These are phyloP conservation scores for Pyrgilauda ruficollis DNA, from an alignment of 2,113 vertebrate species.

Conservation along the genomic window DNA sequence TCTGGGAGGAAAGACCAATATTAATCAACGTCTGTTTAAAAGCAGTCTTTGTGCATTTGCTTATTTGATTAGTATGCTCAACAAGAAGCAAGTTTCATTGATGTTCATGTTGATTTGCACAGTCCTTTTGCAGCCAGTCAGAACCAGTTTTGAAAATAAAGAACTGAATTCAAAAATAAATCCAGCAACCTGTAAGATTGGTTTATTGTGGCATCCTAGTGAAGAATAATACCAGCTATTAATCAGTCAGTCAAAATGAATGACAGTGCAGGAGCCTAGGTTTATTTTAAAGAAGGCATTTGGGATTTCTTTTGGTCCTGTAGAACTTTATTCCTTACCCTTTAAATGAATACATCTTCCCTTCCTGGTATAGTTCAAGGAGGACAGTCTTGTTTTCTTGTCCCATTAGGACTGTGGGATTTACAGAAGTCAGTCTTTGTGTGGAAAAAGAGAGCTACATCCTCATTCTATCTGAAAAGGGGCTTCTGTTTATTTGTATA, in stretches of 20 bases:
- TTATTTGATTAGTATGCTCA: conserved; percentile 22
- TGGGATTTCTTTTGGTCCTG: not conserved
- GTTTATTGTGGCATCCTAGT: not conserved
- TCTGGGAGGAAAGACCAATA: not conserved
- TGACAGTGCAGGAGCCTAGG: not conserved
- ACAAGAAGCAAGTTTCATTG: not conserved
- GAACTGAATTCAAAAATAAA: not conserved
- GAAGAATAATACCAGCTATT: not conserved
- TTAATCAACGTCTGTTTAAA: conserved; percentile 29
- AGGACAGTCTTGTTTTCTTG: not conserved
- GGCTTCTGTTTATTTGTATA: not conserved
- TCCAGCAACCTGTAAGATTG: not conserved
- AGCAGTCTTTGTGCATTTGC: not conserved
- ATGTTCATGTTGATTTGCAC: not conserved
- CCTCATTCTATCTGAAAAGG: not conserved
- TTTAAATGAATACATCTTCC: not conserved
- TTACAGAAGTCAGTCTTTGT: not conserved
- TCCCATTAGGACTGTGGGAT: not conserved
- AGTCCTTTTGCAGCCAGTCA: not conserved
- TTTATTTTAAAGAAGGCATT: not conserved
- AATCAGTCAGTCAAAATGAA: not conserved
- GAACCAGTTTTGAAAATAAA: not conserved
- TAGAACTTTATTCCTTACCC: not conserved
- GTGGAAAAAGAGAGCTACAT: not conserved
- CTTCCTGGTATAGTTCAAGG: not conserved